Percentiles rank a stretch among this genome's conserved stretches.
phyloP scores from a whole-genome alignment of 2,797 vertebrate genomes.

The Coracias cyanogaster region DNA sequence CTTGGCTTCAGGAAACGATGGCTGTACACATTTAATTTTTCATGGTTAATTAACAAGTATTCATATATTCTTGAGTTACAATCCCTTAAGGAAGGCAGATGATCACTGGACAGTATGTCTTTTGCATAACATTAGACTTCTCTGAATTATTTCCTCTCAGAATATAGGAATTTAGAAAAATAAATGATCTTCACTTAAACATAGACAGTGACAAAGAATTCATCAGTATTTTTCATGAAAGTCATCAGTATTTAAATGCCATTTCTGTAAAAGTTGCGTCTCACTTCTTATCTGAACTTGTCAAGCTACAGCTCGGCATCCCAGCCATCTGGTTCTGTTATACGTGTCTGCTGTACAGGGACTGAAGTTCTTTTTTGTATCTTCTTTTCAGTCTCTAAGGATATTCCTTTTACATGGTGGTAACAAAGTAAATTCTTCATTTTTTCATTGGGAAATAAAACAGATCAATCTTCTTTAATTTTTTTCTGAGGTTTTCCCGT shows the following conservation, averaged over 20 bases:
- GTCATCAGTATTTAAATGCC: not conserved
- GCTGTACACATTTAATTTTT: not conserved
- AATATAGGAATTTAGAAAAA: not conserved
- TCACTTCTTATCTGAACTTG: not conserved
- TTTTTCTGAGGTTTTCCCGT: not conserved
- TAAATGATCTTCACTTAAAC: not conserved
- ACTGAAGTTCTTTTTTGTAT: not conserved
- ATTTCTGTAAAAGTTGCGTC: not conserved
- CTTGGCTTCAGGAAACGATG: not conserved
- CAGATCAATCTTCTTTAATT: not conserved
- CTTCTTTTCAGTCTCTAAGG: not conserved
- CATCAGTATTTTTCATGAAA: not conserved
- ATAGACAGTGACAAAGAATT: not conserved
- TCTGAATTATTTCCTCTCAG: not conserved
- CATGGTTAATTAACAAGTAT: not conserved
- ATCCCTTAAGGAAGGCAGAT: not conserved
- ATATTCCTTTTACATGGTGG: not conserved
- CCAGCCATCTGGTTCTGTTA: not conserved
- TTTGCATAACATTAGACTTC: not conserved
- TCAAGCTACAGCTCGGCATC: not conserved
- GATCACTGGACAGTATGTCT: not conserved
- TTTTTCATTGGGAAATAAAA: not conserved
- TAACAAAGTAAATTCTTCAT: not conserved
- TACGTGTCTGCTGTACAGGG: not conserved
- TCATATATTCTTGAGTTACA: not conserved